Conservation (phyloP, 2,888 invertebrate species). For the Litoditis marina region DNA sequence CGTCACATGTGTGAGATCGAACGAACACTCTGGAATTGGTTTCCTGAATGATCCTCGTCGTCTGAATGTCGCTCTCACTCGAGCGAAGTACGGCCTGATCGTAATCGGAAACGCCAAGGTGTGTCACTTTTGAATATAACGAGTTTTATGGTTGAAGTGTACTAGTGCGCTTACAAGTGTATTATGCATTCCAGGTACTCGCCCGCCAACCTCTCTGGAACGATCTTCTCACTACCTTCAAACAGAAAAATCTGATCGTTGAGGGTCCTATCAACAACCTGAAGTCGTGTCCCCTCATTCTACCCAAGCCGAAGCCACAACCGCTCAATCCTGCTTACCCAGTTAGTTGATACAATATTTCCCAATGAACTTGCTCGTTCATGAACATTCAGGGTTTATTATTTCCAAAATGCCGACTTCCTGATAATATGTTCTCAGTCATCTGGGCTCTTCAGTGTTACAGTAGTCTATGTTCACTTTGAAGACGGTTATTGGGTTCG, state of each 20-base stretch:
- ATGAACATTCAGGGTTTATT: not conserved
- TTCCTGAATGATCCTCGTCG: conserved; percentile 96
- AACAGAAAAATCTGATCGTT: conserved; percentile 68
- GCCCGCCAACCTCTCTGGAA: conserved; percentile 97
- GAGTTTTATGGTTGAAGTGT: not conserved
- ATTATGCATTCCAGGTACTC: conserved; percentile 71
- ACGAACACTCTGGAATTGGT: conserved; percentile 97
- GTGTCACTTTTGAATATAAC: not conserved
- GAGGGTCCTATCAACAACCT: conserved; percentile 95
- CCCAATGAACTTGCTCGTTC: not conserved
- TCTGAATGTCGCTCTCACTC: conserved; percentile 92
- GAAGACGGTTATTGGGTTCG: not conserved
- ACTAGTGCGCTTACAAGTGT: not conserved
- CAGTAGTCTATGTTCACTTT: too few species aligned
- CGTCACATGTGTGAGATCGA: conserved; percentile 96
- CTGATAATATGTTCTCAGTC: too few species aligned
- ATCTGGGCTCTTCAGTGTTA: too few species aligned
- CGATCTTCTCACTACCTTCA: conserved; percentile 72
- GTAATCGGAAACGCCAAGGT: conserved; percentile 95
- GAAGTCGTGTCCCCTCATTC: conserved; percentile 91
- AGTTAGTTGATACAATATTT: conserved; percentile 1
- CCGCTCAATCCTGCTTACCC: conserved; percentile 21
- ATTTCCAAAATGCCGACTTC: not conserved
- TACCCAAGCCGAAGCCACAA: conserved; percentile 72
- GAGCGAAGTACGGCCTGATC: conserved; percentile 78